Base-by-base conservation (phyloP, 2,888 invertebrate genomes). In the Perizoma flavofasciatum region DNA sequence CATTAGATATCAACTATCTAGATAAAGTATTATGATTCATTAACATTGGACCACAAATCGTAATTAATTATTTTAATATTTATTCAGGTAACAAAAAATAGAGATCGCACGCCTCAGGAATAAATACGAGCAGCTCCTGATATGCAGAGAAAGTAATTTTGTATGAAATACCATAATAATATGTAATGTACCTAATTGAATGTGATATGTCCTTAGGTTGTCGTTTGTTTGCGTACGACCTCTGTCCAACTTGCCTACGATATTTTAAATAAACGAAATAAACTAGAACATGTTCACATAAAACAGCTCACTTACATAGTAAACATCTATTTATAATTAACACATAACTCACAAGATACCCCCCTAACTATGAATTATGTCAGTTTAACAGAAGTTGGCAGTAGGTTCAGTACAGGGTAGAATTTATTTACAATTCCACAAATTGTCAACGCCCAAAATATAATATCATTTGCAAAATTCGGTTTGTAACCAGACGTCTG, bases 1-100 rank as follows among this genome's bases (percentile, higher is more conserved):
- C 81, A 77, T 81, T 82, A 72, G 74, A 79, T 88, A 82, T 82
- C 77, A 79, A 77, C 89, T 91, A 92, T 87, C 86, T 90, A 89
- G 83, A 84, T 86, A 83, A 83, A 87, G 82, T 88, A 88, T 89
- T 83, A 88, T 89, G 90, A 88, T 89, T 89, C 88, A 84, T 88
- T 85, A 91, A 90, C 88, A 92, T 92, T 92, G 92, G 92, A 92
- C 92, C 92, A 89, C 92, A 87, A 82, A 89, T 91, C 79, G 88
- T 91, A 89, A 88, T 88, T 88, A 87, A 86, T 89, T 86, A 89
- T 85, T 82, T 85, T 88, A 88, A 85, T 89, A 89, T 88, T 85
- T 87, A 91, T 86, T 92, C 92, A 92, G 92, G 92, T 92, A 92
- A 92, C 92, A 91, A 91, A 91, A 89, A 89, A 66, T 69, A 74